Base-by-base conservation (phyloP, 2,113 vertebrate species). In the Heterotis niloticus region DNA sequence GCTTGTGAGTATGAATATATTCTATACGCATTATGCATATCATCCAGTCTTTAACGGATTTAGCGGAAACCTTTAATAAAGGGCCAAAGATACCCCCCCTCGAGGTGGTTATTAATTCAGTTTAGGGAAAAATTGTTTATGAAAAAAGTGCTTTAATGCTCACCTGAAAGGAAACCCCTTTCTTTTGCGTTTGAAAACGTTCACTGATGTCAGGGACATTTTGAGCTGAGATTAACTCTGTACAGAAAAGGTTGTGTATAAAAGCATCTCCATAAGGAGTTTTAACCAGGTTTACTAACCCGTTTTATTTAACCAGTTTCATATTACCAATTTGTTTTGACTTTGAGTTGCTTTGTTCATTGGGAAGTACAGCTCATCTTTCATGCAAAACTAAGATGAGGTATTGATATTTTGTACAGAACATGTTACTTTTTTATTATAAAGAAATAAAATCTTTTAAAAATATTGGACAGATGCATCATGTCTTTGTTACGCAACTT, bases 341-440 rank as follows among this genome's bases (percentile, higher is more conserved):
- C 80, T 77, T 24, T 20, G 83, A 84, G 56, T 78, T 86, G 85
- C 82, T 87, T 87, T 80, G 56, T 73, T 80, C 82, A 84, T 83
- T 85, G 76, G 64, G 64, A 81, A 85, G 59, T 83, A 79, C 59
- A 29, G 85, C 28, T 72, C 77, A 76, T 81, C 26, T 68, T 59
- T 82, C 87, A 88, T 85, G 78, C 85, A 83, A 81, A 85, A 87
- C 18, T 80, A 52, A 85, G 72, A 82, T 66, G 66, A 87, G 73
- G 88, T 90, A 88, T 87, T 80, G 84, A 64, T 83, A 85, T 91
- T 92, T 92, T 93, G 83, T 91, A 92, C 86, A n/a, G n/a, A n/a
- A n/a, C n/a, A 85, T 34, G 64, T 51, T 86, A 82, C 87, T 91
- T 93, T 86, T 91, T 92, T 89, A 91, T 91, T 88, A 89, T 73